phyloP scores from a whole-genome alignment of 1,140 invertebrate species.

The Calycopis cecrops region DNA sequence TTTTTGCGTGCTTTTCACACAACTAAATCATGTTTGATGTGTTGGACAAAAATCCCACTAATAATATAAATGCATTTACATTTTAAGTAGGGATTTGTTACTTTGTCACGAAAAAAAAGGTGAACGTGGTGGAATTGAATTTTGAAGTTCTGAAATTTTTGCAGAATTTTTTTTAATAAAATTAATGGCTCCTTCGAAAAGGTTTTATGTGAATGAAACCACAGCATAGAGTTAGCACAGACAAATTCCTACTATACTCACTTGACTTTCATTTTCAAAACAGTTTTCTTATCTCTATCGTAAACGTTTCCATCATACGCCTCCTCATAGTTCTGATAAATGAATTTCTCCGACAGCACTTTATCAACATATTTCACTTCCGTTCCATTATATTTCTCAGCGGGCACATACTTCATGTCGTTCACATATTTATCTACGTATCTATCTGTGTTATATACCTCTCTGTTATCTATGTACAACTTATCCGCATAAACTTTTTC shows the following conservation, averaged over 20 bases:
- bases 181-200: too few species aligned
- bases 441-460: slow-evolving; percentile 37
- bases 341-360: slow-evolving; percentile 43
- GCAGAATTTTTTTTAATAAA: too few species aligned
- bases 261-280: slow-evolving; percentile 54
- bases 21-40: too few species aligned
- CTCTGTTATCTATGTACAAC: slow-evolving; percentile 54
- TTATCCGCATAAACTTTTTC: slow-evolving; percentile 57
- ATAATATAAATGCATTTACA: too few species aligned
- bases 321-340: slow-evolving; percentile 53
- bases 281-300: slow-evolving; percentile 52
- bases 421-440: slow-evolving; percentile 32
- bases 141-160: too few species aligned
- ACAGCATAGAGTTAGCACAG: too few species aligned
- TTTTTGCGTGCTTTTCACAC: too few species aligned
- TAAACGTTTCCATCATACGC: slow-evolving; percentile 42
- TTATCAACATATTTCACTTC: slow-evolving; percentile 23
- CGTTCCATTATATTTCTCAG: slow-evolving; percentile 23
- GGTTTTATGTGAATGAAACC: too few species aligned
- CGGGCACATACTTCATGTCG: slow-evolving; percentile 23
- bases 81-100: too few species aligned
- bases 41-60: too few species aligned
- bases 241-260: slow-evolving; percentile 27
- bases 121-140: too few species aligned
- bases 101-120: too few species aligned